Conservation (phyloP, 2,113 vertebrate genomes). For the Hippopotamus amphibius region DNA sequence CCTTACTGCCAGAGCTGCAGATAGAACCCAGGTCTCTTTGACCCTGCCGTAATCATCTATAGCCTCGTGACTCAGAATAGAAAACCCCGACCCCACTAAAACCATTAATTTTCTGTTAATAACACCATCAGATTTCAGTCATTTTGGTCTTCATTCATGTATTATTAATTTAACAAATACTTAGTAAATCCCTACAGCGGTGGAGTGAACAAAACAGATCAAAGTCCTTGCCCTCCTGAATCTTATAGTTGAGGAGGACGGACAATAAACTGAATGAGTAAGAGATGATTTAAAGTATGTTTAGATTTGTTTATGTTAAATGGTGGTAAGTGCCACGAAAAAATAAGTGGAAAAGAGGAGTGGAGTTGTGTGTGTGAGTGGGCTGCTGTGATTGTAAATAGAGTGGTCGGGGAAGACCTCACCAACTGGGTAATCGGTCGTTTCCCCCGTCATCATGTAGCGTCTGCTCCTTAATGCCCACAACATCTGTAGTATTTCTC, state of each 20-base stretch:
- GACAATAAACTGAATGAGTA: neutral
- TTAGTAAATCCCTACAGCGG: neutral
- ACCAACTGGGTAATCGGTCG: accelerated
- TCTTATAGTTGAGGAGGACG: neutral
- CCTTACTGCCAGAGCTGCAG: neutral
- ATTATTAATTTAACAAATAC: neutral
- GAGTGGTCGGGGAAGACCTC: neutral
- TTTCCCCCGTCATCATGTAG: neutral
- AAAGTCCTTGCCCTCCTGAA: neutral
- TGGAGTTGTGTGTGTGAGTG: neutral
- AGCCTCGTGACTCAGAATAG: neutral
- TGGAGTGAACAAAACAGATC: neutral
- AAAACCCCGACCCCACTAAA: neutral
- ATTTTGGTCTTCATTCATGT: neutral
- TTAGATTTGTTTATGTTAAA: neutral
- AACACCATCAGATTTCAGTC: neutral
- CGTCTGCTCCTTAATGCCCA: neutral
- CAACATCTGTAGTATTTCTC: neutral
- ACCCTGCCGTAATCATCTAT: neutral
- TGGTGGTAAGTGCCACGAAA: neutral
- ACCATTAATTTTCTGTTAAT: neutral
- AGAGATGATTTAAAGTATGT: neutral
- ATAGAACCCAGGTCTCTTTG: neutral
- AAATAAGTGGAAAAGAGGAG: neutral
- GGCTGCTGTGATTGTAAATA: neutral